A percentile compares a stretch with the other conserved stretches of the same genome.
Evolutionary conservation across 2,113 vertebrate species (phyloP).

Genomic region (Notarius quadriscutis): DNA sequence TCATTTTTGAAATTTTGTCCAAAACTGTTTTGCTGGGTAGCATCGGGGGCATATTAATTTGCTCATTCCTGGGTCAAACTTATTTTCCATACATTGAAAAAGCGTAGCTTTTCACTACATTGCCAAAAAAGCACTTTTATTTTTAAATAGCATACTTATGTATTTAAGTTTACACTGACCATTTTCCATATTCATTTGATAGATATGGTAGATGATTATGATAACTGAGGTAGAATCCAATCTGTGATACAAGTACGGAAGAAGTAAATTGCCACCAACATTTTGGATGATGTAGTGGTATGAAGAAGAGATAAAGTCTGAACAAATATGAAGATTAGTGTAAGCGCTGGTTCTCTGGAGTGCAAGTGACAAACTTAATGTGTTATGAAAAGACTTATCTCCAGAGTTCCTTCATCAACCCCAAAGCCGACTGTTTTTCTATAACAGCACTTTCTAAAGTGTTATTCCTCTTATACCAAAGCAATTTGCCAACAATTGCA

Average conservation of each 20-base stretch:
- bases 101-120: not conserved
- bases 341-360: not conserved
- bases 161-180: not conserved
- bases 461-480: not conserved
- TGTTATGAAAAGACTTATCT: not conserved
- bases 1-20: not conserved
- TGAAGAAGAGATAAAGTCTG: not conserved
- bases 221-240: not conserved
- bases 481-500: not conserved
- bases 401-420: not conserved
- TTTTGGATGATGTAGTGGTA: not conserved
- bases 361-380: not conserved
- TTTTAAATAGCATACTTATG: not conserved
- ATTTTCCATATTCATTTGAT: not conserved
- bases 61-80: not conserved
- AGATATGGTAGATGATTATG: not conserved
- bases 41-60: not conserved
- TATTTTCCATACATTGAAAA: not conserved
- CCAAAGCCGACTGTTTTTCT: not conserved
- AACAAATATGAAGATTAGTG: not conserved
- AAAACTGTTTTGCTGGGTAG: not conserved
- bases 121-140: not conserved
- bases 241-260: not conserved
- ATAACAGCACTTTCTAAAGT: not conserved
- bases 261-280: not conserved